Conservation (phyloP, 2,888 invertebrate species). For the Drosophila kanekoi region DNA sequence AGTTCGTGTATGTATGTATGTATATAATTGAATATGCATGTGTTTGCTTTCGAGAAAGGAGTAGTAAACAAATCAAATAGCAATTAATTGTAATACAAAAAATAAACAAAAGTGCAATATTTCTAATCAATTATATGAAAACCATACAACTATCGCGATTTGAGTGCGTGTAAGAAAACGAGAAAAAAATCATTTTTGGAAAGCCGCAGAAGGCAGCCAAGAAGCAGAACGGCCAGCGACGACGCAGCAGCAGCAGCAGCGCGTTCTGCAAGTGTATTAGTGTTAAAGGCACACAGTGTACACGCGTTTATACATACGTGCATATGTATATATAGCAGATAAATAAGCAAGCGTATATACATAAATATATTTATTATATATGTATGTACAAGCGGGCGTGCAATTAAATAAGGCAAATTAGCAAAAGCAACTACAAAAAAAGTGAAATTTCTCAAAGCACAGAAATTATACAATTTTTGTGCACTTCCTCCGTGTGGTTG, state of each 20-base stretch:
- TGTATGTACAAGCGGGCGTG: conserved; percentile 31
- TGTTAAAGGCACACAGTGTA: conserved; percentile 54
- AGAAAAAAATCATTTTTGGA: conserved; percentile 42
- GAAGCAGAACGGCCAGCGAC: conserved; percentile 48
- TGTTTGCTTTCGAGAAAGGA: conserved; percentile 7
- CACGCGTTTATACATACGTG: conserved; percentile 20
- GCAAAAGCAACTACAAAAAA: conserved; percentile 51
- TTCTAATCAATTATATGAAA: background rate
- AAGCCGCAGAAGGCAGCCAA: conserved; percentile 57
- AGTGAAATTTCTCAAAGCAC: conserved; percentile 63
- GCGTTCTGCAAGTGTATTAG: conserved; percentile 71
- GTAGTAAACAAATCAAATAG: conserved; percentile 53
- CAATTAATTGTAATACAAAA: conserved; percentile 31
- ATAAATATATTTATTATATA: conserved; percentile 29
- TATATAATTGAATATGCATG: conserved; percentile 30
- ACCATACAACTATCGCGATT: conserved; percentile 30
- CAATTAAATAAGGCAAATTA: conserved; percentile 50
- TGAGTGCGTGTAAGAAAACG: conserved; percentile 39
- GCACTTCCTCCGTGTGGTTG: conserved; percentile 40
- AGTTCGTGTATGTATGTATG: conserved; percentile 38
- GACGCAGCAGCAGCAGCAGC: conserved; percentile 52
- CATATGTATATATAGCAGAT: conserved; percentile 38
- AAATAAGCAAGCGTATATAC: conserved; percentile 45
- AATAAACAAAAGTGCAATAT: conserved; percentile 60
- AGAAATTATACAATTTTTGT: conserved; percentile 53